Evolutionary conservation across 2,888 invertebrate species (phyloP).

Genomic region (Aricia artaxerxes): DNA sequence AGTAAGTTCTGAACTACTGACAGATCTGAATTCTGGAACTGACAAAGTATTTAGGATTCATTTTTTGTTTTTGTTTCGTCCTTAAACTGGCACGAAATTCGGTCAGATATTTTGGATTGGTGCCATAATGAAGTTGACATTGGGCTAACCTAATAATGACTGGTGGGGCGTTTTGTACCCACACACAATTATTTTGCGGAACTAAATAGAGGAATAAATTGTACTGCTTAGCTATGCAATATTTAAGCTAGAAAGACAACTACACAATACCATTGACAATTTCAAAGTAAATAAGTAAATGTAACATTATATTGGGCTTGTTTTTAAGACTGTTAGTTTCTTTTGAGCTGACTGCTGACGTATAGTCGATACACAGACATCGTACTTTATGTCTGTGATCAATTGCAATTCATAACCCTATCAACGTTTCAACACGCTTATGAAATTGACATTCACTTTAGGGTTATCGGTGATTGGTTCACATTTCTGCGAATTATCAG

Average conservation of each 20-base stretch:
- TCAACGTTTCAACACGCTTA: slow-evolving; percentile 1
- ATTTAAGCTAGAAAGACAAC: background rate
- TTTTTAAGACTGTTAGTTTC: no score
- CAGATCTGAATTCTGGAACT: no score
- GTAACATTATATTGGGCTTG: no score
- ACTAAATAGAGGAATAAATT: no score
- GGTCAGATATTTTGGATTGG: background rate
- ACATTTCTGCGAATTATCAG: slow-evolving; percentile 37
- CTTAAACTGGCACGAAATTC: background rate
- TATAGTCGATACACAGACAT: background rate
- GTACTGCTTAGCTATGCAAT: no score
- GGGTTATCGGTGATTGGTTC: slow-evolving; percentile 32
- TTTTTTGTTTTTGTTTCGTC: background rate
- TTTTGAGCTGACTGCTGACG: no score
- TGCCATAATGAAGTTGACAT: background rate
- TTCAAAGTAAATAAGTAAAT: no score
- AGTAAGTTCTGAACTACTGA: no score
- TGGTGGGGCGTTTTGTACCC: background rate
- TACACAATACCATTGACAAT: no score
- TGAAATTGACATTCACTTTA: background rate
- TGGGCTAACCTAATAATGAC: background rate
- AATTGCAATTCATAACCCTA: background rate
- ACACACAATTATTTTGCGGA: background rate
- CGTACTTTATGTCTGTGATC: background rate
- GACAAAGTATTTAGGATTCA: no score